Conservation (phyloP, 1,140 invertebrate species). For the Caerostris darwini region DNA sequence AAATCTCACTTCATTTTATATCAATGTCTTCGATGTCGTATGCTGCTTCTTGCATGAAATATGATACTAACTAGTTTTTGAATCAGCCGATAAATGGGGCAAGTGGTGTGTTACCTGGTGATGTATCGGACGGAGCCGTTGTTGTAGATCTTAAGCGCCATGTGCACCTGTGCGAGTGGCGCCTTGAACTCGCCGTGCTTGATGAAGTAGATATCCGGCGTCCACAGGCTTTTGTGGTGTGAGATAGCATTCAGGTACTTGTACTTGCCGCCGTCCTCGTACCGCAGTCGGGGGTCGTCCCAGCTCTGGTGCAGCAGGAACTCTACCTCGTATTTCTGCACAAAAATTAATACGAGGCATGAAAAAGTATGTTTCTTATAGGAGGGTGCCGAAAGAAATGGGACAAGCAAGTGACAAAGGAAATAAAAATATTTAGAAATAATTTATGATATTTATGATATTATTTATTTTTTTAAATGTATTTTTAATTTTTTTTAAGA, state of each 20-base stretch:
- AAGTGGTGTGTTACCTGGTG: slow-evolving; percentile 84
- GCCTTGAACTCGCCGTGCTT: slow-evolving; percentile 92
- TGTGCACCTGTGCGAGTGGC: slow-evolving; percentile 93
- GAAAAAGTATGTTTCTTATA: too few relatives aligned
- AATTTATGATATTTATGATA: too few relatives aligned
- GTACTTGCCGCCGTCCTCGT: slow-evolving; percentile 91
- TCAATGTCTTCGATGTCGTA: too few relatives aligned
- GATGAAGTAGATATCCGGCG: slow-evolving; percentile 96
- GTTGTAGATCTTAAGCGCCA: slow-evolving; percentile 92
- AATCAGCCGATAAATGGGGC: too few relatives aligned
- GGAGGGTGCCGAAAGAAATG: too few relatives aligned
- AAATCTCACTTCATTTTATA: too few relatives aligned
- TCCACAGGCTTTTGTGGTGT: slow-evolving; percentile 93
- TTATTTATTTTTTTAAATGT: too few relatives aligned
- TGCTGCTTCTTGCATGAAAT: too few relatives aligned
- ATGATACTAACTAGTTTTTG: too few relatives aligned
- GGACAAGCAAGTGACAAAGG: too few relatives aligned
- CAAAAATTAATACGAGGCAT: not conserved
- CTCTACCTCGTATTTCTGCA: slow-evolving; percentile 96
- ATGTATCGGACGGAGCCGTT: slow-evolving; percentile 96
- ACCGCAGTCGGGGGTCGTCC: slow-evolving; percentile 92
- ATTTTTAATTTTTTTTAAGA: too few relatives aligned
- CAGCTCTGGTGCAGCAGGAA: slow-evolving; percentile 95
- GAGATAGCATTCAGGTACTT: slow-evolving; percentile 94
- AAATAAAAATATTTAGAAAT: too few relatives aligned